Base-by-base conservation (phyloP, 2,888 invertebrate species). In the Brachylomia viminalis region DNA sequence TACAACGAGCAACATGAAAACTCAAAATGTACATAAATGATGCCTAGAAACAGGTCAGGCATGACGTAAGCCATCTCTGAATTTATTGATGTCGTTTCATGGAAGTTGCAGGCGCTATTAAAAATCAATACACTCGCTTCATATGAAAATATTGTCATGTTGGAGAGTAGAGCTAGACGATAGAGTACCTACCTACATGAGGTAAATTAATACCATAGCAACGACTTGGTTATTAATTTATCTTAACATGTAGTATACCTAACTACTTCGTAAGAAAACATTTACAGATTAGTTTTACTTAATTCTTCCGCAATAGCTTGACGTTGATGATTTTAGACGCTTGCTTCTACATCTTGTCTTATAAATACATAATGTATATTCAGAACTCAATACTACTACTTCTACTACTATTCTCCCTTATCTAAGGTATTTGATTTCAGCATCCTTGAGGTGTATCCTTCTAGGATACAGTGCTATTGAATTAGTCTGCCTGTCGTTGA, bases 61-160 rank as follows among this genome's bases (percentile, higher is more conserved):
- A 68, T 90, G 89, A 88, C 84, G 89, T 82, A 77, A 76, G 70
- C 54, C 58, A 73, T 79, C 70, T 79, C 61, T 66, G 70, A 77
- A 68, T 77, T 79, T 71, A 74, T 78, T 75, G 68, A 84, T 81
- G 77, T 66, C 62, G 74, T 78, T 82, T 72, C 75, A 75, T 84
- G 84, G 77, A 89, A 86, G 83, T 84, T 85, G 76, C 85, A 86
- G 80, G 69, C 81, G 73, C 81, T 85, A 88, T 88, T 88, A 84
- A 88, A 87, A 90, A 87, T 90, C 90, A 86, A 89, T 89, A 87
- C 69, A 52, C 30, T 67, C 58, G 56, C 30, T 61, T 70, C 38
- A 23, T 75, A 84, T 68, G 69, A 73, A 73, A 67, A 75, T 68
- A 70, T 76, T 42, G 61, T 65, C 66, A 42, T 74, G 33, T 49